Evolutionary conservation across 35 echinoderm and acorn worm species (phyloP).

Genomic region (Strongylocentrotus purpuratus): DNA sequence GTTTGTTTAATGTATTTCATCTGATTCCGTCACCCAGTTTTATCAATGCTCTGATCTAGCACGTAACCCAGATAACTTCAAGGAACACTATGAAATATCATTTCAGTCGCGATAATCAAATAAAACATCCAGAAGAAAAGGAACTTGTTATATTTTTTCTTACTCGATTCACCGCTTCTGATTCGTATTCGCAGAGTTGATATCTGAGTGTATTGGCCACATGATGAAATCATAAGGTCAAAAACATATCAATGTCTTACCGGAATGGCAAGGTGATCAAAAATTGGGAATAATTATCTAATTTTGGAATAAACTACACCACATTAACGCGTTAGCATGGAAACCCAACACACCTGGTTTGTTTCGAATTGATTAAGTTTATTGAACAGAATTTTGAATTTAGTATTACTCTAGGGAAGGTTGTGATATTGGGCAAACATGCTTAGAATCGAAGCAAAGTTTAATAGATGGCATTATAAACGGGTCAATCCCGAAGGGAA

Average conservation of each 20-base stretch:
- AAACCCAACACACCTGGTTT: neutral
- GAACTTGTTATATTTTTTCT: neutral
- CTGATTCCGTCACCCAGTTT: neutral
- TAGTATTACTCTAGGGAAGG: neutral
- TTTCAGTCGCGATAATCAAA: neutral
- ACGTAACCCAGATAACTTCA: neutral
- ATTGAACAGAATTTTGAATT: slow-evolving; percentile 14
- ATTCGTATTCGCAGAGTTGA: neutral
- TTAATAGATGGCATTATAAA: neutral
- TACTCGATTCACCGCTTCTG: neutral
- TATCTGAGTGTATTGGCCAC: neutral
- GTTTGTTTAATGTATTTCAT: neutral
- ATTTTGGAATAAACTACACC: neutral
- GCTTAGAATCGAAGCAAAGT: neutral
- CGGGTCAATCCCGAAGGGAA: neutral
- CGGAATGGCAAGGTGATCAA: neutral
- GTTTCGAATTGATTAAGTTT: neutral
- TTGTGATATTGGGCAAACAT: neutral
- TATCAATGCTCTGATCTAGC: neutral
- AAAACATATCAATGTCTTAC: neutral
- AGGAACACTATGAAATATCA: neutral
- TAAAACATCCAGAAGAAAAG: neutral
- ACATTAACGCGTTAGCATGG: neutral
- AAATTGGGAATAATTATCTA: slow-evolving; percentile 13
- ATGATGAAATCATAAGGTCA: neutral